Evolutionary conservation across 2,113 vertebrate species (phyloP).

Genomic region (Sardina pilchardus): DNA sequence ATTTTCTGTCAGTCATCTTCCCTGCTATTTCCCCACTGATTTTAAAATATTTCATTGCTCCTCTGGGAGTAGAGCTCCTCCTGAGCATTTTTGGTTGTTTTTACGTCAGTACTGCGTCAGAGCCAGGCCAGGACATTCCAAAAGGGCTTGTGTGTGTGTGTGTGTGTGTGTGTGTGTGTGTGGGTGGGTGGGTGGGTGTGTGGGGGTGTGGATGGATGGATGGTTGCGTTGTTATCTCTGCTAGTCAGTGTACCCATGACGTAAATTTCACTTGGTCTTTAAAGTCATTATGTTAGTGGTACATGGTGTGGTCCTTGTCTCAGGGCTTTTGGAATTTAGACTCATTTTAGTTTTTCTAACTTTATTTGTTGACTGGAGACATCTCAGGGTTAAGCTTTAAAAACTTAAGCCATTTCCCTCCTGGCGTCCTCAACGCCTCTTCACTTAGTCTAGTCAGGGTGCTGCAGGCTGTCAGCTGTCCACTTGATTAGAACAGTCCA

Average conservation of each 20-base stretch:
- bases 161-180: not conserved
- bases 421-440: not conserved
- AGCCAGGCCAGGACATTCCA: not conserved
- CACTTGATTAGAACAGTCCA: not conserved
- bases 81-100: slow-evolving; percentile 18
- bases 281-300: too few relatives aligned
- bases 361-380: not conserved
- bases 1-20: not conserved
- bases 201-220: not conserved
- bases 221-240: not conserved
- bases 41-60: not conserved
- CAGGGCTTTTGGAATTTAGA: not conserved
- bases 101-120: slow-evolving; percentile 31
- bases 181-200: not conserved
- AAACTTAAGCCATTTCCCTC: not conserved
- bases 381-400: not conserved
- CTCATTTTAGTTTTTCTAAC: too few relatives aligned
- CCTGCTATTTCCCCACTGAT: not conserved
- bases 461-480: not conserved
- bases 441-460: not conserved
- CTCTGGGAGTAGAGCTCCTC: slow-evolving; percentile 27
- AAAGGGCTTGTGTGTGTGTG: not conserved
- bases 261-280: not conserved
- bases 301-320: not conserved
- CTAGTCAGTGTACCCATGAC: not conserved